Percentiles rank a stretch among this genome's conserved stretches.
phyloP scores from a whole-genome alignment of 2,888 invertebrate species.

The Synergus japonicus region DNA sequence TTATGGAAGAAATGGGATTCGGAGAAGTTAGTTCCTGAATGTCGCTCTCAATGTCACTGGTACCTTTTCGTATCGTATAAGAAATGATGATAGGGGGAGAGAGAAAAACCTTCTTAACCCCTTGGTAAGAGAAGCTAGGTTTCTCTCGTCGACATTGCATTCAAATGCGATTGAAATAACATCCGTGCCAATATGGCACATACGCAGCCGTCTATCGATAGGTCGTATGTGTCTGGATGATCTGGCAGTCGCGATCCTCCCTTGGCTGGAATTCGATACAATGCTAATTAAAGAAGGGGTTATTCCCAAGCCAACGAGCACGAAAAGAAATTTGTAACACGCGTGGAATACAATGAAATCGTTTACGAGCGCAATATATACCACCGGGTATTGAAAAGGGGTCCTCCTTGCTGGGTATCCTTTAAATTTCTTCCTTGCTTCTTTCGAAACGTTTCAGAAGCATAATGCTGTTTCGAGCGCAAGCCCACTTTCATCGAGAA shows the following conservation, averaged over 20 bases:
- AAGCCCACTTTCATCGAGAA: conserved; percentile 46
- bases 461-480: conserved; percentile 46
- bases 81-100: conserved; percentile 10
- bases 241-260: conserved; percentile 13
- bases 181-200: conserved; percentile 49
- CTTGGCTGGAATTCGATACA: conserved; percentile 64
- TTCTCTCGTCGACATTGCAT: conserved; percentile 22
- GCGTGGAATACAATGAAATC: conserved; percentile 67
- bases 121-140: conserved; percentile 14
- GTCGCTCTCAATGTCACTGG: conserved; percentile 41
- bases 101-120: background rate
- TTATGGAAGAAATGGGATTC: conserved; percentile 38
- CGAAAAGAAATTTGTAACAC: conserved; percentile 71
- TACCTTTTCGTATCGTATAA: conserved; percentile 38
- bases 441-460: conserved; percentile 36
- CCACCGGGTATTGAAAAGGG: conserved; percentile 45
- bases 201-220: conserved; percentile 37
- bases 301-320: conserved; percentile 66
- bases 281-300: conserved; percentile 72
- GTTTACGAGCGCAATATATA: conserved; percentile 64
- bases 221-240: background rate
- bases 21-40: conserved; percentile 36
- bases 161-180: conserved; percentile 61
- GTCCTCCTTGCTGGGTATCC: conserved; percentile 44
- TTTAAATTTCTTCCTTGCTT: conserved; percentile 46